These are phyloP conservation scores for Pluvialis apricaria DNA, from an alignment of 2,113 vertebrate species.

Conservation along the genomic window DNA sequence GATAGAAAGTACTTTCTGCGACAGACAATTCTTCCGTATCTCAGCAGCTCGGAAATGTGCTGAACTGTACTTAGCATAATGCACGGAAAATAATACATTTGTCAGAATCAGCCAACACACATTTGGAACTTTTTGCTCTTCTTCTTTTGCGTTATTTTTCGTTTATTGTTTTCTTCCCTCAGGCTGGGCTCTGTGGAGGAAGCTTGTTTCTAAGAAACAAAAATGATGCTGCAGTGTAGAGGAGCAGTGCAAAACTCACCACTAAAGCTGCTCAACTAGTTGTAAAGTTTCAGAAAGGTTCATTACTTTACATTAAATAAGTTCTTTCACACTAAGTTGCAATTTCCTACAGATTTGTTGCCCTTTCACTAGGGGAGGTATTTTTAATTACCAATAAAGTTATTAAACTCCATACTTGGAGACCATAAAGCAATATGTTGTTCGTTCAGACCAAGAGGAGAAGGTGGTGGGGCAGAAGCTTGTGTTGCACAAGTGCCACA, in stretches of 20 bases:
- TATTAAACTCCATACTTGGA: not conserved
- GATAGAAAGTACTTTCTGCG: not conserved
- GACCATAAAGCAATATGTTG: fast-evolving
- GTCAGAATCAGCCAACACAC: not conserved
- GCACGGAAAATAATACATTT: not conserved
- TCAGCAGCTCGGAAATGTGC: not conserved
- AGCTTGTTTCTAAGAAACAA: not conserved
- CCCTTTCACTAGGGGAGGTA: not conserved
- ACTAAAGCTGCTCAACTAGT: not conserved
- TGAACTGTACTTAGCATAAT: not conserved
- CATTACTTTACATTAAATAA: not conserved
- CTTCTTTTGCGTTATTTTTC: not conserved
- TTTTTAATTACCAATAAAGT: not conserved
- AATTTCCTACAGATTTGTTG: not conserved
- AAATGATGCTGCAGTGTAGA: not conserved
- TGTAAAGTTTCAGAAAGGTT: not conserved
- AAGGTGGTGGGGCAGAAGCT: not conserved
- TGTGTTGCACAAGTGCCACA: fast-evolving
- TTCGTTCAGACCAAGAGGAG: not conserved
- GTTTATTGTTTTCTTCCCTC: not conserved
- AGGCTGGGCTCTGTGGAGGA: not conserved
- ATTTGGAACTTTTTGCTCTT: not conserved
- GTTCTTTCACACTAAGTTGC: not conserved
- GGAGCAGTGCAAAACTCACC: not conserved
- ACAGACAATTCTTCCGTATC: not conserved